Percentiles rank a stretch among this genome's conserved stretches.
These are phyloP conservation scores for Neelides sp. DNA, from an alignment of 1,140 invertebrate genomes.

Conservation along the genomic window DNA sequence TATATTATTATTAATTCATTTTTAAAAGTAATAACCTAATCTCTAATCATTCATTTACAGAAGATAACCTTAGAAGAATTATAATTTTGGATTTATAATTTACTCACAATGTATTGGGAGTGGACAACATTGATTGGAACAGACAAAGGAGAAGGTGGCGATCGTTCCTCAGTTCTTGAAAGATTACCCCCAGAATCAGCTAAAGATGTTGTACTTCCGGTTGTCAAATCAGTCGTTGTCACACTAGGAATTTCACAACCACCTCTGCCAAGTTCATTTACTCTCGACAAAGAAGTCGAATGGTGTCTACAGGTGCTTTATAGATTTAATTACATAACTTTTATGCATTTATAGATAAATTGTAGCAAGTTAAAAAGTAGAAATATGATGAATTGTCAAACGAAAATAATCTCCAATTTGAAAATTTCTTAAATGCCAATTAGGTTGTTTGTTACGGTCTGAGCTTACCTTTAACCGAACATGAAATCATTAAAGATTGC, in stretches of 20 bases:
- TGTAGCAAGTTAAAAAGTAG: not conserved
- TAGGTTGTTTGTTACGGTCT: conserved; percentile 82
- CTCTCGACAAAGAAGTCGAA: conserved; percentile 40
- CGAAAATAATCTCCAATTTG: not conserved
- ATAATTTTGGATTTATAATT: too few species aligned
- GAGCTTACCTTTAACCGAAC: conserved; percentile 73
- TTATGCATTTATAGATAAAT: too few species aligned
- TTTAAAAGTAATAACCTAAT: too few species aligned
- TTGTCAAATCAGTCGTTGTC: conserved; percentile 29
- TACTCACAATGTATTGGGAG: conserved; percentile 30
- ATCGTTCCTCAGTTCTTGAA: conserved; percentile 25
- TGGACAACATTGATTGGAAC: conserved; percentile 18
- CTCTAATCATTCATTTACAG: too few species aligned
- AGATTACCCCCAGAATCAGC: conserved; percentile 28
- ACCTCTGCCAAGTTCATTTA: conserved; percentile 30
- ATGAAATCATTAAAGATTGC: conserved; percentile 88
- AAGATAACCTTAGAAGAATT: too few species aligned
- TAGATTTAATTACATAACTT: not conserved
- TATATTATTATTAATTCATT: too few species aligned
- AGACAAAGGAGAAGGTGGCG: conserved; percentile 1
- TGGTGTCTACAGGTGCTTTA: conserved; percentile 44
- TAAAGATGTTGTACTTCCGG: conserved; percentile 30
- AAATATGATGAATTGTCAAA: not conserved
- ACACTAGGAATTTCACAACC: conserved; percentile 30
- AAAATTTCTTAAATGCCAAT: not conserved